Conservation (phyloP, 1,140 invertebrate genomes). For the Daktulosphaira vitifoliae region DNA sequence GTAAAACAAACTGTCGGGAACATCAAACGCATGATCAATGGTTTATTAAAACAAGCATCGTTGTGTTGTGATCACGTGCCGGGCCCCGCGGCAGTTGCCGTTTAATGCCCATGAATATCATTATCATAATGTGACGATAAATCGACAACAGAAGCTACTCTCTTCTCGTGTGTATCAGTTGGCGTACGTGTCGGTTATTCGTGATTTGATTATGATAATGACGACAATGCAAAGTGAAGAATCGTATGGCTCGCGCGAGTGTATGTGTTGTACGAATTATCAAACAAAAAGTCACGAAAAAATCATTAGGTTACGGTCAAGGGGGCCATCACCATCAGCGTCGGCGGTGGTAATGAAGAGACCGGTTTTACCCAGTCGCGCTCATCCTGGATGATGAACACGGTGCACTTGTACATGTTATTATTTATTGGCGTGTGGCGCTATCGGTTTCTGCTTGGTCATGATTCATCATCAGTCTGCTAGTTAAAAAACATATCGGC, state of each 20-base stretch:
- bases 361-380: constrained; percentile 5
- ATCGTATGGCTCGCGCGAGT: neutral
- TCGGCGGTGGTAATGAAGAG: neutral
- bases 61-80: too few species aligned
- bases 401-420: neutral
- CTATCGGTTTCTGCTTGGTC: constrained; percentile 10
- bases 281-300: constrained; percentile 22
- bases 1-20: too few species aligned
- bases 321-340: neutral
- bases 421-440: neutral
- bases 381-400: neutral
- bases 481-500: constrained; percentile 5
- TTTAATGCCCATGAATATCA: too few species aligned
- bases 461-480: constrained; percentile 14
- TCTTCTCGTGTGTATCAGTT: too few species aligned
- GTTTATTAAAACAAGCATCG: too few species aligned
- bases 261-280: neutral
- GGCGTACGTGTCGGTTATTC: too few species aligned
- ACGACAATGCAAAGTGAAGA: too few species aligned
- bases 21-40: too few species aligned
- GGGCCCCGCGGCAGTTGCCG: too few species aligned
- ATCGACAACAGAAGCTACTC: too few species aligned
- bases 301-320: constrained; percentile 16
- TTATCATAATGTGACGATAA: too few species aligned
- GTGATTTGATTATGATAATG: too few species aligned